These are phyloP conservation scores for Glyptemys insculpta DNA, from an alignment of 2,797 vertebrate species.

Conservation along the genomic window DNA sequence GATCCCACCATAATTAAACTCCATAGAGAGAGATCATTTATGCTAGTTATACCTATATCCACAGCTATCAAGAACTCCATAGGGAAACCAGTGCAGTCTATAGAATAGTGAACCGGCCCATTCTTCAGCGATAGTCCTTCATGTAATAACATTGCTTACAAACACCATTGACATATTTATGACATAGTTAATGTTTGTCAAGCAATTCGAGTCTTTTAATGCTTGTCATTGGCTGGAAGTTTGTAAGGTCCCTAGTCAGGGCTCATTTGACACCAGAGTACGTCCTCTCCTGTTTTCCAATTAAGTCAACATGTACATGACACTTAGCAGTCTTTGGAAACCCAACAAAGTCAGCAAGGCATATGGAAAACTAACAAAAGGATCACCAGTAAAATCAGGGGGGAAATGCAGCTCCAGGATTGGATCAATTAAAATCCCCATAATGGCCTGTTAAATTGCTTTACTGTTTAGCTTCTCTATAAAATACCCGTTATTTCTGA, in stretches of 20 bases:
- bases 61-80: background rate
- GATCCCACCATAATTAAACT: background rate
- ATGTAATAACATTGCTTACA: constrained; percentile 42
- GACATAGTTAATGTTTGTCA: constrained; percentile 50
- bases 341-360: fast-evolving
- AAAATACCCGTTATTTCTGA: constrained; percentile 74
- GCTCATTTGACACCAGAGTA: constrained; percentile 15
- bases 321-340: constrained; percentile 24
- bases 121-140: background rate
- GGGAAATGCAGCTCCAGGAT: background rate
- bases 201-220: constrained; percentile 37
- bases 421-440: constrained; percentile 33
- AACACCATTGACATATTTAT: constrained; percentile 43
- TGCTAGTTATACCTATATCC: background rate
- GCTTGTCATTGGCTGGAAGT: constrained; percentile 42
- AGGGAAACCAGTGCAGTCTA: background rate
- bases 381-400: background rate
- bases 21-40: background rate
- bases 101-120: background rate
- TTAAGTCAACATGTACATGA: background rate
- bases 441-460: constrained; percentile 70
- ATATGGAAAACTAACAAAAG: constrained; percentile 11
- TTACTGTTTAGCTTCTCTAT: constrained; percentile 64
- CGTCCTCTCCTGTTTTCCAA: background rate
- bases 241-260: constrained; percentile 24